phyloP scores from a whole-genome alignment of 2,113 vertebrate genomes.

The Cercocebus atys region DNA sequence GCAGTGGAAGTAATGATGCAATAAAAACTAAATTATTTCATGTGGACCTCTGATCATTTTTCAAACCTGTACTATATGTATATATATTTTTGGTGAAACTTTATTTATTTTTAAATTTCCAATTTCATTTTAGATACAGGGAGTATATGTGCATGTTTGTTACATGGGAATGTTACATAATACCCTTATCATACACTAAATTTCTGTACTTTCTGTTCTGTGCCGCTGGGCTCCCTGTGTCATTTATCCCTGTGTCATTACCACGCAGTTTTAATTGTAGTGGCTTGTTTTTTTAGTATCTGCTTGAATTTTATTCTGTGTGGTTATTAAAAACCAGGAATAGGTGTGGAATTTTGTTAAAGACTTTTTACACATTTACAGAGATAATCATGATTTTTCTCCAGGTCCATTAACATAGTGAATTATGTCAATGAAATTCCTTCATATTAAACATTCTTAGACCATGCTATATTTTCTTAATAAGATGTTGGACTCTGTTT shows the following conservation, averaged over 20 bases:
- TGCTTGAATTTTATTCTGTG: neutral
- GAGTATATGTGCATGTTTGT: no score
- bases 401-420: neutral
- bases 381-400: neutral
- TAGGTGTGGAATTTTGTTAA: neutral
- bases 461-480: neutral
- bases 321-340: neutral
- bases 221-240: neutral
- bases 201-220: neutral
- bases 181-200: neutral
- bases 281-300: neutral
- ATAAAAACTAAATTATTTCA: neutral
- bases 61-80: conserved; percentile 12
- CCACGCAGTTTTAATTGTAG: neutral
- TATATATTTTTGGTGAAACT: no score
- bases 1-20: neutral
- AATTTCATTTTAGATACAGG: no score
- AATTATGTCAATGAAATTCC: neutral
- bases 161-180: neutral
- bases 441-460: neutral
- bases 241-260: neutral
- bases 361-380: neutral
- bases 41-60: conserved; percentile 44
- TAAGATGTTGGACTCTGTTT: neutral
- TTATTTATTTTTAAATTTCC: no score